Conservation (phyloP, 2,797 vertebrate species). For the Dicrostonyx torquatus region DNA sequence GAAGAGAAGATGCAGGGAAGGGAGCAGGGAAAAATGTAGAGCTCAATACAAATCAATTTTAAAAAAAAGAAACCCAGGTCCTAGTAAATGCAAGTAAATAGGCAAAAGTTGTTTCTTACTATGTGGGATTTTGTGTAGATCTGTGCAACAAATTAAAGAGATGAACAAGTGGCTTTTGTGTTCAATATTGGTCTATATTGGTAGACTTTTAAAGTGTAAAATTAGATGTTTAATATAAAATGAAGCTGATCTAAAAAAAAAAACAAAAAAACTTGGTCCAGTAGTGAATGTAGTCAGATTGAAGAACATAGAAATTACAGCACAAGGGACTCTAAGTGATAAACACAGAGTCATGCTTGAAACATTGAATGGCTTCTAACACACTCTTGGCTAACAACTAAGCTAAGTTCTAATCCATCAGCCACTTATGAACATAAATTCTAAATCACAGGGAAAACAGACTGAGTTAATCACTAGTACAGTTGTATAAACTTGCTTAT, state of each 20-base stretch:
- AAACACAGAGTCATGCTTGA: not conserved
- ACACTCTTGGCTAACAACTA: not conserved
- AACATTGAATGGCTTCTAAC: not conserved
- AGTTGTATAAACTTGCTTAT: not conserved
- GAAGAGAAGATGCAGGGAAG: no score
- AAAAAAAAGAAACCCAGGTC: not conserved
- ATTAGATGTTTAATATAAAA: slow-evolving; percentile 1
- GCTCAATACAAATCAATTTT: no score
- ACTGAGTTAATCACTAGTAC: not conserved
- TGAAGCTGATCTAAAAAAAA: not conserved
- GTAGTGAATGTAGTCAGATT: not conserved
- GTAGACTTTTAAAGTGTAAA: not conserved
- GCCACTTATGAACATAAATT: not conserved
- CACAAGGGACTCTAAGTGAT: not conserved
- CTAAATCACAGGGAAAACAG: not conserved
- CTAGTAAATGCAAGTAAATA: not conserved
- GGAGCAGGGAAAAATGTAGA: no score
- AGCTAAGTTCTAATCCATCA: not conserved
- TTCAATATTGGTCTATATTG: not conserved
- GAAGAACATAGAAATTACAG: not conserved
- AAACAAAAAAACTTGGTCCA: not conserved
- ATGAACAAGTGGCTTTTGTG: not conserved
- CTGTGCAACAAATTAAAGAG: not conserved
- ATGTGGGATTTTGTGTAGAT: not conserved
- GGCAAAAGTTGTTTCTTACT: not conserved